phyloP scores from a whole-genome alignment of 2,113 vertebrate genomes.

The Agelaius phoeniceus region DNA sequence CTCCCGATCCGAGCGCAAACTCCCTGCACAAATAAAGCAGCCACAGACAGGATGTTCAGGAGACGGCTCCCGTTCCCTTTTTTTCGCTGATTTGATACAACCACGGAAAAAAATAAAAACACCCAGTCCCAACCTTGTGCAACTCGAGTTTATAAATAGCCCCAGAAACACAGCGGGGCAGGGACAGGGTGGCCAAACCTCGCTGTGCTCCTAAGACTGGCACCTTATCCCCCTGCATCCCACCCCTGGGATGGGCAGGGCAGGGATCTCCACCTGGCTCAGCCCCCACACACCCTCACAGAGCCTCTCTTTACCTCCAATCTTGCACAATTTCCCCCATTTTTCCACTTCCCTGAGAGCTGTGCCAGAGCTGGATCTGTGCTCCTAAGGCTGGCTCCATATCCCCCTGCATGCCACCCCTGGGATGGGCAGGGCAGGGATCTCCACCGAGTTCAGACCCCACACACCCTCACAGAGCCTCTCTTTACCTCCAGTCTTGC shows the following conservation, averaged over 20 bases:
- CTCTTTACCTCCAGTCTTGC: rapidly evolving
- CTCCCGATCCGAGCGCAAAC: not conserved
- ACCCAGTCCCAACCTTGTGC: not conserved
- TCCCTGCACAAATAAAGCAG: not conserved
- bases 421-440: not conserved
- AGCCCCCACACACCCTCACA: not conserved
- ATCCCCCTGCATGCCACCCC: rapidly evolving
- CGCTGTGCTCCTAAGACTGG: rapidly evolving
- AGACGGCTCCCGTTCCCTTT: not conserved
- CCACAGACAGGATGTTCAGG: not conserved
- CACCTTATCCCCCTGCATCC: rapidly evolving
- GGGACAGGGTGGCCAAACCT: not conserved
- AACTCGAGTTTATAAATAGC: not conserved
- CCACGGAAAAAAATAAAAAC: not conserved
- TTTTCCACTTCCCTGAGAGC: not conserved
- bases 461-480: no score
- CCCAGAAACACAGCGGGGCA: not conserved
- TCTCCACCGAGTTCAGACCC: not conserved
- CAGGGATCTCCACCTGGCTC: not conserved
- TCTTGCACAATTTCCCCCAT: not conserved
- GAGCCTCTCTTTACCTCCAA: rapidly evolving
- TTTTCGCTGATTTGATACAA: not conserved
- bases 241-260: not conserved
- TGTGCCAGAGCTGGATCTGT: not conserved
- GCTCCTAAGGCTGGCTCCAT: rapidly evolving